phyloP scores from a whole-genome alignment of 2,113 vertebrate species.

The Coptodon rendalli region DNA sequence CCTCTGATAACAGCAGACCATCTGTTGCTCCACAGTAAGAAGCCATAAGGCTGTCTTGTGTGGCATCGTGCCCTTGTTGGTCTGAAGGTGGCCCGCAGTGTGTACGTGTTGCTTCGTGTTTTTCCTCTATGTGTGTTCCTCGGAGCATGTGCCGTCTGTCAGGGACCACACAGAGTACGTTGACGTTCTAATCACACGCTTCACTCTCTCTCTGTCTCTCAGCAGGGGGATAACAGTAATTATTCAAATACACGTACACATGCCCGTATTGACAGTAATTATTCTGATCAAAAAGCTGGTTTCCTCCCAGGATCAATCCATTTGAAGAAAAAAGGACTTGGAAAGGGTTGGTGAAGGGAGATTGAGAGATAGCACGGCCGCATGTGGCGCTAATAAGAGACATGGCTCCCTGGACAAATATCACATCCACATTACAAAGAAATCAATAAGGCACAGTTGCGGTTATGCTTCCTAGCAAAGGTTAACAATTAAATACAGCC shows the following conservation, averaged over 20 bases:
- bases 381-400: conserved; percentile 58
- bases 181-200: conserved; percentile 69
- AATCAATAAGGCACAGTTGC: conserved; percentile 41
- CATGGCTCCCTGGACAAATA: conserved; percentile 49
- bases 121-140: not conserved
- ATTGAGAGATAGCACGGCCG: conserved; percentile 6
- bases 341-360: not conserved
- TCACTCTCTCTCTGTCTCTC: conserved; percentile 51
- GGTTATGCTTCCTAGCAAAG: conserved; percentile 43
- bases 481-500: conserved; percentile 43
- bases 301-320: conserved; percentile 73
- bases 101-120: not conserved
- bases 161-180: conserved; percentile 48
- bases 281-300: conserved; percentile 74
- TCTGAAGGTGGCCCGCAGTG: conserved; percentile 13
- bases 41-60: not conserved
- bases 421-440: conserved; percentile 51
- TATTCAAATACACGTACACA: conserved; percentile 56
- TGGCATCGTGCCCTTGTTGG: not conserved
- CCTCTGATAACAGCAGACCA: not conserved
- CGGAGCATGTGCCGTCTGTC: conserved; percentile 45
- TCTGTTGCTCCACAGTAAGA: conserved; percentile 16
- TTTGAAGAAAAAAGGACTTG: conserved; percentile 43
- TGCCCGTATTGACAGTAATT: conserved; percentile 75
- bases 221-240: conserved; percentile 65